Conservation (phyloP, 2,113 vertebrate genomes). For the Danionella cerebrum region DNA sequence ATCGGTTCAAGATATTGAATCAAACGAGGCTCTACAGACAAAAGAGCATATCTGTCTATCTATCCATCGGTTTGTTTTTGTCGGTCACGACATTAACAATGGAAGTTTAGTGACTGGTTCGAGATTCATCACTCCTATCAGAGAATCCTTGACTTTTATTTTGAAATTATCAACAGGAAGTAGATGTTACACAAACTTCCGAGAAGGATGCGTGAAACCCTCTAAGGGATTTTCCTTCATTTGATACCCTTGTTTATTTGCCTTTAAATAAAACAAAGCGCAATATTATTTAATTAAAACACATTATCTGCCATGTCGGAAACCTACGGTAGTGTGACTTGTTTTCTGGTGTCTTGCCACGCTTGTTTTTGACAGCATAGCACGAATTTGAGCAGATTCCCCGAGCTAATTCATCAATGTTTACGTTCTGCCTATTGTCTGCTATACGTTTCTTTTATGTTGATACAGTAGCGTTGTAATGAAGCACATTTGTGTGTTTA, state of each 20-base stretch:
- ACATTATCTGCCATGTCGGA: slow-evolving; percentile 63
- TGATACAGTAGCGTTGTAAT: no score
- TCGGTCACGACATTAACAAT: no score
- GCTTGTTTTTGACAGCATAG: neutral
- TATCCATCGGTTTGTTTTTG: no score
- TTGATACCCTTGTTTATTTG: slow-evolving; percentile 39
- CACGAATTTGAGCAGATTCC: slow-evolving; percentile 26
- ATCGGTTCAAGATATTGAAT: no score
- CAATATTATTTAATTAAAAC: slow-evolving; percentile 19
- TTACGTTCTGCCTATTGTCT: no score
- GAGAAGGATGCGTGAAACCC: slow-evolving; percentile 53
- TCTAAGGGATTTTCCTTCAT: slow-evolving; percentile 47
- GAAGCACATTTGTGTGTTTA: no score
- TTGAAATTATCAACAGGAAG: slow-evolving; percentile 60
- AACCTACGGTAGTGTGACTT: slow-evolving; percentile 63
- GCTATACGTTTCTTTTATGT: slow-evolving; percentile 13
- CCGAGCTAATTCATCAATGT: neutral
- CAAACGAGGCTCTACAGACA: no score
- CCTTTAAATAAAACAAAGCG: slow-evolving; percentile 10
- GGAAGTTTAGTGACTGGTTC: no score
- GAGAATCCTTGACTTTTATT: slow-evolving; percentile 48
- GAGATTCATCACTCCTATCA: no score
- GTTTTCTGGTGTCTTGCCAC: neutral
- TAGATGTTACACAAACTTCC: slow-evolving; percentile 44
- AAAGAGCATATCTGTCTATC: no score